phyloP scores from a whole-genome alignment of 2,113 vertebrate species.

The Nicator chloris region DNA sequence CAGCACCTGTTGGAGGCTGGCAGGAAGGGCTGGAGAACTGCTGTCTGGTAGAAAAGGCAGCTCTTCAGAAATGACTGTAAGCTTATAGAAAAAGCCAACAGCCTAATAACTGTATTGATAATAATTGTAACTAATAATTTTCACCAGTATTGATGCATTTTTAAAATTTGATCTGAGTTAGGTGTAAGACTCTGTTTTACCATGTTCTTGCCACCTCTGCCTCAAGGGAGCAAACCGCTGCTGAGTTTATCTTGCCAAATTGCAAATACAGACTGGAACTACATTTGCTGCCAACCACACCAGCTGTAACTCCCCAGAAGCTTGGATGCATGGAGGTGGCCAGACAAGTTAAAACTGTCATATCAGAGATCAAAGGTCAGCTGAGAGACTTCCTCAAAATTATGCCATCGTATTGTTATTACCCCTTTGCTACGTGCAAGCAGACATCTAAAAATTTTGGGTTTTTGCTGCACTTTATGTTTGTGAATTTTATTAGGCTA shows the following conservation, averaged over 20 bases:
- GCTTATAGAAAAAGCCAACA: neutral
- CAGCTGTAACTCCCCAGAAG: neutral
- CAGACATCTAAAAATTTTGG: neutral
- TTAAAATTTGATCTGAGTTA: neutral
- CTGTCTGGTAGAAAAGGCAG: neutral
- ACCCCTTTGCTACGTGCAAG: neutral
- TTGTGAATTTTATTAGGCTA: conserved; percentile 64
- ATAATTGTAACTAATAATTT: neutral
- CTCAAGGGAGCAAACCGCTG: neutral
- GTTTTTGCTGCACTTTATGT: conserved; percentile 14
- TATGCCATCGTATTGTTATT: neutral
- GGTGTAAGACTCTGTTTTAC: neutral
- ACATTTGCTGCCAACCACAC: neutral
- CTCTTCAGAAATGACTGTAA: neutral
- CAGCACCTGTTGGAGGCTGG: neutral
- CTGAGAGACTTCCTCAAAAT: neutral
- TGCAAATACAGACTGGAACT: neutral
- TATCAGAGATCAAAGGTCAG: neutral
- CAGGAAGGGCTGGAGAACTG: neutral
- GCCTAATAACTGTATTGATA: neutral
- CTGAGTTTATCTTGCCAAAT: neutral
- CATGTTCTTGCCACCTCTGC: neutral
- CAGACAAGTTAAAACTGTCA: neutral
- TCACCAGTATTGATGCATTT: neutral
- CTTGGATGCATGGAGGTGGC: neutral